Conservation (phyloP, 2,113 vertebrate species). For the Cyanoramphus novaezelandiae region DNA sequence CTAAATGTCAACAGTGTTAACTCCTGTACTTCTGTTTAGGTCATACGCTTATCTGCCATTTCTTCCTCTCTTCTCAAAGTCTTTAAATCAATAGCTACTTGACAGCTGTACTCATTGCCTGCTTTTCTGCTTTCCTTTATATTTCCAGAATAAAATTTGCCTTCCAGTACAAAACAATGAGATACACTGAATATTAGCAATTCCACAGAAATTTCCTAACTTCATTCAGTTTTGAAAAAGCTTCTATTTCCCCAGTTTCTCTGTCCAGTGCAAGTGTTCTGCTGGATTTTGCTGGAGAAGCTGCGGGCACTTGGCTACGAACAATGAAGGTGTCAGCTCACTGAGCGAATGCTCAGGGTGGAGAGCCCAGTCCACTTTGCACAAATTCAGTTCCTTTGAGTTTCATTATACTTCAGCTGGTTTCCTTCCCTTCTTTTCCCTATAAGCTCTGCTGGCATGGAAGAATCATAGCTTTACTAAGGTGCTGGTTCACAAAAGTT, state of each 20-base stretch:
- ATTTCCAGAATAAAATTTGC: neutral
- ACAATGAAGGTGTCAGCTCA: neutral
- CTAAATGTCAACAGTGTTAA: neutral
- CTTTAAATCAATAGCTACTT: neutral
- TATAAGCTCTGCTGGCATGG: neutral
- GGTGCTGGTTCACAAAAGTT: neutral
- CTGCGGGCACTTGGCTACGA: neutral
- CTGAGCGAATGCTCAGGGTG: neutral
- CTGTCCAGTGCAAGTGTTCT: neutral
- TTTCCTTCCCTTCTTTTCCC: neutral
- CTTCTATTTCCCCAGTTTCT: neutral
- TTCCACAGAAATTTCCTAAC: neutral
- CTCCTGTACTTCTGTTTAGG: neutral
- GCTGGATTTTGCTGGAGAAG: neutral
- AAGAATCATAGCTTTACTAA: neutral
- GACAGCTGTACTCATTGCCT: neutral
- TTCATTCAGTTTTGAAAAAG: neutral
- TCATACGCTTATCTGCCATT: neutral
- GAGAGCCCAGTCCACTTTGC: neutral
- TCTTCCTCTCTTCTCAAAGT: neutral
- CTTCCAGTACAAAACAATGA: neutral
- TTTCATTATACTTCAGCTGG: neutral
- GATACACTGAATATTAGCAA: neutral
- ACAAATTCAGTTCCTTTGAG: neutral
- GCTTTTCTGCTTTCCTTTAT: rapidly evolving